phyloP scores from a whole-genome alignment of 2,797 vertebrate genomes.

The Podarcis siculus region DNA sequence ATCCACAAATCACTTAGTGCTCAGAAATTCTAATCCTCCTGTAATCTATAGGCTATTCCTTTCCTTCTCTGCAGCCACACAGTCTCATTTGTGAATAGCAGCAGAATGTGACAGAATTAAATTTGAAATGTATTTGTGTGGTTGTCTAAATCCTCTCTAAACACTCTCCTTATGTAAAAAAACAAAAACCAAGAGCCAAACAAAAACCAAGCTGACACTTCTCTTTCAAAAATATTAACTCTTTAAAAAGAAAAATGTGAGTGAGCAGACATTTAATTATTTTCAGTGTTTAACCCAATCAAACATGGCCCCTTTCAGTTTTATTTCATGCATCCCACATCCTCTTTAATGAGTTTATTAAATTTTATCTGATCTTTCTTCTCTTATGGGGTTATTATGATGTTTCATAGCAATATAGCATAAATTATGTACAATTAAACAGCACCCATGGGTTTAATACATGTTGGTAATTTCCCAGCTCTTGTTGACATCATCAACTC shows the following conservation, averaged over 20 bases:
- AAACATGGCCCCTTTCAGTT: neutral
- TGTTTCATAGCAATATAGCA: conserved; percentile 41
- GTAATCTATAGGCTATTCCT: too few species aligned
- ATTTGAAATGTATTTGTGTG: conserved; percentile 8
- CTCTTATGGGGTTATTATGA: conserved; percentile 40
- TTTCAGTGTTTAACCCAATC: conserved; percentile 26
- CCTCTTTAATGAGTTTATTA: conserved; percentile 45
- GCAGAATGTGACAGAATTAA: neutral
- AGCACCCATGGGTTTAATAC: conserved; percentile 46
- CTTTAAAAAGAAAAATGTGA: neutral
- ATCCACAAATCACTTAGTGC: neutral
- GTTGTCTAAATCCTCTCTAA: neutral
- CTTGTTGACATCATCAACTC: conserved; percentile 2
- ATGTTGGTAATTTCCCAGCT: conserved; percentile 41
- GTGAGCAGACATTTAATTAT: conserved; percentile 12
- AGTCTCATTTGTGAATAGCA: neutral
- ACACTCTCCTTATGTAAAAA: neutral
- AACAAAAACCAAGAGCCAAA: neutral
- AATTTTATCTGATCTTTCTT: conserved; percentile 49
- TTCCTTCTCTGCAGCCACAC: neutral
- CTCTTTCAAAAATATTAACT: neutral
- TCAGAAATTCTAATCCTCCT: neutral
- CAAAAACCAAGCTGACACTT: neutral
- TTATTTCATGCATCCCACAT: neutral
- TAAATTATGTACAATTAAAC: conserved; percentile 48